Evolutionary conservation across 2,113 vertebrate species (phyloP).

Genomic region (rat (Rattus norvegicus)): GRCr8 NC_086021.1:74204501-74205000

Average conservation of each 20-base stretch:
- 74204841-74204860: neutral
- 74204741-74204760: neutral
- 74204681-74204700: neutral
- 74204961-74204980: neutral
- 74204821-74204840: neutral
- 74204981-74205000: slow-evolving; percentile 16
- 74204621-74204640: neutral
- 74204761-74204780: neutral
- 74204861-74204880: neutral
- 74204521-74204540: neutral
- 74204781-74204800: slow-evolving; percentile 13
- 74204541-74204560: neutral
- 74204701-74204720: neutral
- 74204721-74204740: neutral
- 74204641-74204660: neutral
- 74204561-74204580: neutral
- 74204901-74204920: slow-evolving; percentile 26
- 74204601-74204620: neutral
- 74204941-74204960: slow-evolving; percentile 3
- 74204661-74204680: neutral
- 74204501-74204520: neutral
- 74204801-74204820: neutral
- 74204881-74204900: neutral
- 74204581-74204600: neutral
- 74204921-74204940: neutral